These are phyloP conservation scores for Eulemur macaco DNA, from an alignment of 2,113 vertebrate genomes.

Conservation along the genomic window DNA sequence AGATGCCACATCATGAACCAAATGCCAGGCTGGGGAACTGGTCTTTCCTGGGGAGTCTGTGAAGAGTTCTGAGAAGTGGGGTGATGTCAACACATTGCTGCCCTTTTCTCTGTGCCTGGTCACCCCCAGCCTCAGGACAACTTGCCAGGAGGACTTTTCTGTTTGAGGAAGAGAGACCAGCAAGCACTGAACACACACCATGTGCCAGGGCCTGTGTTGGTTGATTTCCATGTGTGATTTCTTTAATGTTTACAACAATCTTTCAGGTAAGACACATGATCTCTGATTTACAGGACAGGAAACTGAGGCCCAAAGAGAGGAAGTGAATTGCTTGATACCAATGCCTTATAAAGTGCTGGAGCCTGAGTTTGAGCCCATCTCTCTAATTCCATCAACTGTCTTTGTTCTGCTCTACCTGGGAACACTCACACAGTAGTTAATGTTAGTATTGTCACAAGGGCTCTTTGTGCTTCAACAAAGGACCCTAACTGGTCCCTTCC, in stretches of 20 bases:
- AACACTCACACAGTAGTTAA: no score
- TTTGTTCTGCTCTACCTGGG: background rate
- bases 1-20: background rate
- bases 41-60: background rate
- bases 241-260: background rate
- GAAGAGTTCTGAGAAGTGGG: background rate
- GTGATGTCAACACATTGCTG: background rate
- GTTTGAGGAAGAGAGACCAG: background rate
- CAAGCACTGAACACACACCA: accelerated
- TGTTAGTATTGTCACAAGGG: background rate
- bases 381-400: background rate
- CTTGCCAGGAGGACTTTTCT: background rate
- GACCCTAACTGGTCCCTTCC: background rate
- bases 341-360: background rate
- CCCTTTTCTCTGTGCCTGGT: no score
- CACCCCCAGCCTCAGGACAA: background rate
- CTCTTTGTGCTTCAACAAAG: accelerated
- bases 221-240: background rate
- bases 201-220: no score
- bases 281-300: background rate
- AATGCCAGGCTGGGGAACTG: background rate
- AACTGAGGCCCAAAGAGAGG: background rate
- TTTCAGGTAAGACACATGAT: background rate
- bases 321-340: background rate
- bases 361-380: background rate